A percentile compares a stretch with the other conserved stretches of the same genome.
Evolutionary conservation across 1,140 invertebrate species (phyloP).

Genomic region (Globodera rostochiensis): DNA sequence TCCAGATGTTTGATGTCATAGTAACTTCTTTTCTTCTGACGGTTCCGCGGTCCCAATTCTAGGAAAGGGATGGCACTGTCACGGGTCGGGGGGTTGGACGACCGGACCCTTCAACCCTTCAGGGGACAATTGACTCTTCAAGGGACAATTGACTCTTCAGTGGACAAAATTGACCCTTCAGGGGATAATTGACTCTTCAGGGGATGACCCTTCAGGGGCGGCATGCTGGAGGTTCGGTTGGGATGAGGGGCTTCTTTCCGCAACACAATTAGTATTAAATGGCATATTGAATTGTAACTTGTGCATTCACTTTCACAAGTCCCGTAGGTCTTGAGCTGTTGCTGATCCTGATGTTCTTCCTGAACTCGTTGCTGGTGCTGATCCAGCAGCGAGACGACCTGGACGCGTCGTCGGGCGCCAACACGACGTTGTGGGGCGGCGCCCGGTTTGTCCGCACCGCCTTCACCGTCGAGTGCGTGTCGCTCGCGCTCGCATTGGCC

Average conservation of each 20-base stretch:
- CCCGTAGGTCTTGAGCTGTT: constrained; percentile 28
- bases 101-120: no score
- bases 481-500: constrained; percentile 46
- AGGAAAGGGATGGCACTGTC: no score
- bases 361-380: constrained; percentile 55
- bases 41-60: no score
- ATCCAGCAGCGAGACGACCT: constrained; percentile 56
- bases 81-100: no score
- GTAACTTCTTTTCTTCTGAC: no score
- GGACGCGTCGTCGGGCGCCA: constrained; percentile 14
- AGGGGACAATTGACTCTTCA: no score
- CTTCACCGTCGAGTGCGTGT: constrained; percentile 48
- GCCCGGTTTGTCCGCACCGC: constrained; percentile 52
- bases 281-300: background rate
- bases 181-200: no score
- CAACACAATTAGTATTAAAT: background rate
- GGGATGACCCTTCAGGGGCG: no score
- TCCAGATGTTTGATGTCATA: no score
- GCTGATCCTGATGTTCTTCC: constrained; percentile 35
- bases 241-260: background rate
- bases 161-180: no score
- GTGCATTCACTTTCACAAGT: background rate
- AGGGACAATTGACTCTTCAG: no score
- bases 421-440: constrained; percentile 10
- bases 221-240: no score